Conservation (phyloP, 2,797 vertebrate genomes). For the Novumbra hubbsi region DNA sequence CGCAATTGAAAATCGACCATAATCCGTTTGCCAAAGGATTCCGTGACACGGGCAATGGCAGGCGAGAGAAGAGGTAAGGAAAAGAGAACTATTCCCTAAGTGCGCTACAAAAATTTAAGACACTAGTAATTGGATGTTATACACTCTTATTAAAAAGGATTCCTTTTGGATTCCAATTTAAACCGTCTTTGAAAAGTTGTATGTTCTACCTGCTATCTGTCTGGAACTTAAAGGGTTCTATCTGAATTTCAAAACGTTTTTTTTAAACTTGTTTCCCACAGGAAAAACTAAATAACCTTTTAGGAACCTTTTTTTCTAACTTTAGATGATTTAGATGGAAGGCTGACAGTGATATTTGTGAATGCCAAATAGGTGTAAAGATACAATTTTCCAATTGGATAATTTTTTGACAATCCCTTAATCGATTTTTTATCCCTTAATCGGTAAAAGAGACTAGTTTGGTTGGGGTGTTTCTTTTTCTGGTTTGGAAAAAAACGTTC, state of each 20-base stretch:
- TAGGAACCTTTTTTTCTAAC: too few species aligned
- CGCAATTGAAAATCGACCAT: slow-evolving; percentile 98
- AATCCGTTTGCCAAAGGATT: slow-evolving; percentile 99
- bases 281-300: too few species aligned
- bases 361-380: background rate
- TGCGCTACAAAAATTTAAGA: slow-evolving; percentile 5
- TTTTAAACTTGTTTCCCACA: too few species aligned
- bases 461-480: background rate
- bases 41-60: slow-evolving; percentile 96
- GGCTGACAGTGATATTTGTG: background rate
- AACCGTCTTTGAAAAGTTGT: too few species aligned
- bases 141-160: too few species aligned
- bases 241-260: too few species aligned
- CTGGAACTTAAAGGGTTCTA: too few species aligned
- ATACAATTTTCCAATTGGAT: background rate
- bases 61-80: slow-evolving; percentile 93
- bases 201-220: too few species aligned
- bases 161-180: too few species aligned
- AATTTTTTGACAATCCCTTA: background rate
- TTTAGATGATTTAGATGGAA: background rate
- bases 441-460: background rate
- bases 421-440: background rate
- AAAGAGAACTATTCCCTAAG: background rate
- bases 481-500: background rate
- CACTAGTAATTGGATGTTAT: background rate